A percentile compares a stretch with the other conserved stretches of the same genome.
Conservation (phyloP, 35 echinoderm and acorn worm species). For the Patiria miniata region DNA sequence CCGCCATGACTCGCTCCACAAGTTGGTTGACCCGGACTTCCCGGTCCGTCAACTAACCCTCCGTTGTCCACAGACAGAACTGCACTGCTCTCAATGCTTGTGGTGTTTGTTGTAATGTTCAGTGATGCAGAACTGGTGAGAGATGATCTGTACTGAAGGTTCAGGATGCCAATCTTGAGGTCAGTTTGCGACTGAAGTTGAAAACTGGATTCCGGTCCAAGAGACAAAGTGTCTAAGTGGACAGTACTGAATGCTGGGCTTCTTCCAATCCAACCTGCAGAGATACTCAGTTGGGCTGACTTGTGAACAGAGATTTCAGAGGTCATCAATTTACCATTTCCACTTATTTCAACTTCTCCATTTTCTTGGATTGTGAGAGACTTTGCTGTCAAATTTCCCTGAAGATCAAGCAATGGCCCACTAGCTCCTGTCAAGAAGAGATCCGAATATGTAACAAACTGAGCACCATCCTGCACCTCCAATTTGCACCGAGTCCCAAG, state of each 20-base stretch:
- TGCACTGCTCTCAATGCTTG: slow-evolving; percentile 51
- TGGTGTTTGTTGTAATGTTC: slow-evolving; percentile 20
- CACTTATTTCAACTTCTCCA: not conserved
- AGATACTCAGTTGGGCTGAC: not conserved
- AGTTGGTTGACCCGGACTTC: slow-evolving; percentile 34
- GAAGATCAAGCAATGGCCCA: slow-evolving; percentile 27
- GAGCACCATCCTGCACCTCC: slow-evolving; percentile 36
- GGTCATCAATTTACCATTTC: slow-evolving; percentile 27
- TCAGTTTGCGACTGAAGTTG: not conserved
- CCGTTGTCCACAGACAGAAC: slow-evolving; percentile 51
- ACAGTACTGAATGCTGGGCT: not conserved
- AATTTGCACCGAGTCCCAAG: slow-evolving; percentile 60
- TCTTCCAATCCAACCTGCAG: not conserved
- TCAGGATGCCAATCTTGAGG: not conserved
- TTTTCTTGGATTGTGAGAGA: slow-evolving; percentile 29
- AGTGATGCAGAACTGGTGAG: slow-evolving; percentile 16
- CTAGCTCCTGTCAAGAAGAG: slow-evolving; percentile 41
- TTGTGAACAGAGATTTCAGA: not conserved
- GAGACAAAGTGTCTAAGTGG: not conserved
- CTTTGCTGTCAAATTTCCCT: slow-evolving; percentile 44
- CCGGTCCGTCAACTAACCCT: slow-evolving; percentile 58
- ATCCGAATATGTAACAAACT: not conserved
- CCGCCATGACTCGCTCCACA: slow-evolving; percentile 85
- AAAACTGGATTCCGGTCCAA: slow-evolving; percentile 11
- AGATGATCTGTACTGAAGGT: not conserved